Evolutionary conservation across 2,113 vertebrate genomes (phyloP).

Genomic region (Glareola pratincola): DNA sequence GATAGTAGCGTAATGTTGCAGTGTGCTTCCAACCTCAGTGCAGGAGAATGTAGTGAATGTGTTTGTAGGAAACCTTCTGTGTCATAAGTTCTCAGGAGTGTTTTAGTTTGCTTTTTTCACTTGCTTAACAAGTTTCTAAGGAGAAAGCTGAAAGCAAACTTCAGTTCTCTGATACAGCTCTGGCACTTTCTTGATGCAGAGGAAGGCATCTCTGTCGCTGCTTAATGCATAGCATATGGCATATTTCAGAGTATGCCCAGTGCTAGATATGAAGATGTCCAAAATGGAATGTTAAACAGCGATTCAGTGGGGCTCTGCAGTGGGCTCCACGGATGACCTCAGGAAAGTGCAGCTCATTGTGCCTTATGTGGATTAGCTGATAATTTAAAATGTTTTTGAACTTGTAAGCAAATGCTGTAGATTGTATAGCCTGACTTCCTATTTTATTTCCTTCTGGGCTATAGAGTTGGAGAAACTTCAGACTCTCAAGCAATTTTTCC

Average conservation of each 20-base stretch:
- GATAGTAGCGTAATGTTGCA: not conserved
- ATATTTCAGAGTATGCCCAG: not conserved
- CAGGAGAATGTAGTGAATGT: not conserved
- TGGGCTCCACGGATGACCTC: not conserved
- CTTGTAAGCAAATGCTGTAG: not conserved
- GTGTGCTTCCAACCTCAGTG: not conserved
- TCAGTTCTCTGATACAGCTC: not conserved
- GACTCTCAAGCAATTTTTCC: not conserved
- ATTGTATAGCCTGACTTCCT: not conserved
- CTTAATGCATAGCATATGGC: slow-evolving; percentile 5
- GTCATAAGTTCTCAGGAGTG: fast-evolving
- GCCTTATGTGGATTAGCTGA: not conserved
- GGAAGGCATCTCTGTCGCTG: not conserved
- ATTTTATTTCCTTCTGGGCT: not conserved
- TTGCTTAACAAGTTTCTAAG: not conserved
- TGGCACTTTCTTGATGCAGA: not conserved
- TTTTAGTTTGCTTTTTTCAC: not conserved
- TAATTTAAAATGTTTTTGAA: not conserved
- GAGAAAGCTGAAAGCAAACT: not conserved
- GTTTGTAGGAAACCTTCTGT: not conserved
- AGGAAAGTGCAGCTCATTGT: not conserved
- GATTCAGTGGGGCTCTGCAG: fast-evolving
- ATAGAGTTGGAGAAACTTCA: not conserved
- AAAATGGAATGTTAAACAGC: not conserved
- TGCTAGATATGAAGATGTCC: not conserved